phyloP scores from a whole-genome alignment of 1,140 invertebrate species.

The Centruroides sculpturatus region DNA sequence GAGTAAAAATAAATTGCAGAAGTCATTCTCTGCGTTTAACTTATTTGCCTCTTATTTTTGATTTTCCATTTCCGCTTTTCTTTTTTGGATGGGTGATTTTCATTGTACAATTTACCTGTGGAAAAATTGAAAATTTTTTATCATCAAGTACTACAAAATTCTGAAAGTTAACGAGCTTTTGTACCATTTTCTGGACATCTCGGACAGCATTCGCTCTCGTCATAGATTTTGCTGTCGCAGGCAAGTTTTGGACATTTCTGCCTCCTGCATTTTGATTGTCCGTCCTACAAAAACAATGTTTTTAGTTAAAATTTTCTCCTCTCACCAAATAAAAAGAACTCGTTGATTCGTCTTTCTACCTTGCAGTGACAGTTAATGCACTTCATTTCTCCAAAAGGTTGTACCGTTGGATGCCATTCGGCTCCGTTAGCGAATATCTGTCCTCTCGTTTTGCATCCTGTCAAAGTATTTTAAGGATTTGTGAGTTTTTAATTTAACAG shows the following conservation, averaged over 20 bases:
- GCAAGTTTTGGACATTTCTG: constrained; percentile 50
- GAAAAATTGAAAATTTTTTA: no score
- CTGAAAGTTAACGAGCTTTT: no score
- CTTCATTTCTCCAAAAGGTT: constrained; percentile 59
- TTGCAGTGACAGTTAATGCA: constrained; percentile 77
- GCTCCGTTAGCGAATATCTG: constrained; percentile 57
- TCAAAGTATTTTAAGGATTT: background rate
- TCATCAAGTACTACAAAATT: no score
- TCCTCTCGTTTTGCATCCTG: constrained; percentile 26
- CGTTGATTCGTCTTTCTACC: constrained; percentile 36
- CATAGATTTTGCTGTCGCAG: constrained; percentile 15
- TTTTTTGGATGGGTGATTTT: no score
- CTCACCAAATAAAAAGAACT: no score
- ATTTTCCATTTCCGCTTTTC: no score
- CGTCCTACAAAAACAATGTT: constrained; percentile 46
- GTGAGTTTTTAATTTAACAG: no score
- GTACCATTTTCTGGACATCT: constrained; percentile 12
- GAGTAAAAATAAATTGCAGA: no score
- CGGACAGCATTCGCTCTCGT: constrained; percentile 18
- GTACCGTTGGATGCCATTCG: constrained; percentile 68
- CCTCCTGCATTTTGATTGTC: constrained; percentile 55
- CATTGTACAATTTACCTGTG: no score
- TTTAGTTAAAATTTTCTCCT: background rate
- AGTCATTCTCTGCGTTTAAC: no score
- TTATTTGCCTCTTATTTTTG: no score